Evolutionary conservation across 2,888 invertebrate genomes (phyloP), one percentile per base, ranked within the genome.

Genomic region (Tethea ocularis): DNA sequence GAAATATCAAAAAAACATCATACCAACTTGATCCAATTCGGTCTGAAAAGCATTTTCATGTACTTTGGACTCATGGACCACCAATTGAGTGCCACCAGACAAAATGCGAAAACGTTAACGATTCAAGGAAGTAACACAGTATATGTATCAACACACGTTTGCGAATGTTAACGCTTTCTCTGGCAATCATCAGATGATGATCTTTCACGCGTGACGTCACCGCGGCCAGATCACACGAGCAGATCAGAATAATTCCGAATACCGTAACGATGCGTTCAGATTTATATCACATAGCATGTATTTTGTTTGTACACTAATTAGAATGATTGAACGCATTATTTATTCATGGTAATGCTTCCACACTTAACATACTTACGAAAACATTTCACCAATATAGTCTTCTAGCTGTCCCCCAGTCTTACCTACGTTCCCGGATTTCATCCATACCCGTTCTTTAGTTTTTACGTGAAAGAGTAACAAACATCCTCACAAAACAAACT

Each of bases 161-260:
- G 38, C 23, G 52, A 52, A 57, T 57, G 17, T 22, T 23, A 22
- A 52, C 38, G 38, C 59, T 56, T 52, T 56, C 52, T 56, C 56
- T 59, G 38, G 41, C 53, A 53, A 59, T 54, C 54, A 20, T 33
- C 20, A 15, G 63, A 2, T 6, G 62, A 2, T 6, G 36, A 69
- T 68, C 67, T 51, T 17, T 57, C 56, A 60, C 54, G 67, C 61
- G 11, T 58, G 57, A 66, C 55, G 61, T 60, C 65, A 57, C 55
- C 55, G 63, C 59, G 69, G 64, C 57, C 36, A 60, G 60, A 69
- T 66, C 60, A 61, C 15, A 52, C 59, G 61, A 63, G 58, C 63
- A 57, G 62, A 62, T 71, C 71, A 58, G 57, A 56, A 71, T 68
- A 66, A 63, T 62, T 58, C 61, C 20, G 56, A 52, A 58, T 29